Percentiles rank a stretch among this genome's conserved stretches.
phyloP scores from a whole-genome alignment of 64 coral and sea anemone species.

The Platygyra sinensis region DNA sequence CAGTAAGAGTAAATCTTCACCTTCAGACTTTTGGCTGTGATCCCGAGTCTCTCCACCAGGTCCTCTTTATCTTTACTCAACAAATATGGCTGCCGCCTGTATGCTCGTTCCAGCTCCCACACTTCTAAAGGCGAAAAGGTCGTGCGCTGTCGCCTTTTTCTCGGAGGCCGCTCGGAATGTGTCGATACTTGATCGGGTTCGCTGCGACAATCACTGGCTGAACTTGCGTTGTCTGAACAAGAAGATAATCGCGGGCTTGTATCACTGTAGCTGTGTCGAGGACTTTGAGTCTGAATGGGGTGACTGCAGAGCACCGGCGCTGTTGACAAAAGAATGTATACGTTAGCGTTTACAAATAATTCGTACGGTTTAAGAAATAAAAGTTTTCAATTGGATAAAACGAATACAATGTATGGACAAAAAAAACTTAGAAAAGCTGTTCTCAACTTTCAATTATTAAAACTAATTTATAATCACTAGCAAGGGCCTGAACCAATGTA shows the following conservation, averaged over 20 bases:
- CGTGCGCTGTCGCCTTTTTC: constrained; percentile 2
- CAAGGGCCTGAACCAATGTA: too few relatives aligned
- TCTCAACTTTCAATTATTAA: too few relatives aligned
- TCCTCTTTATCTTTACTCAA: neutral
- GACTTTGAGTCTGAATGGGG: neutral
- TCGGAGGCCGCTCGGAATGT: neutral
- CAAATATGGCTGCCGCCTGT: neutral
- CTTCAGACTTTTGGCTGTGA: neutral
- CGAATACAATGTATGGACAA: neutral
- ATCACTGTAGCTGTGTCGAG: neutral
- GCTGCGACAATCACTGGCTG: neutral
- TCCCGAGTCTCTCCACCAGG: neutral
- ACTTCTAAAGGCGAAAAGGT: neutral
- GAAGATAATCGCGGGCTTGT: neutral
- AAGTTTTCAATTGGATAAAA: neutral
- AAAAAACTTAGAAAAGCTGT: too few relatives aligned
- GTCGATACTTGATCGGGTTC: constrained; percentile 13
- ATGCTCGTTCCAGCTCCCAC: constrained; percentile 4
- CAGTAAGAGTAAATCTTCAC: neutral
- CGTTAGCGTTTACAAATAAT: neutral
- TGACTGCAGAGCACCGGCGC: neutral
- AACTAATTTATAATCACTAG: too few relatives aligned
- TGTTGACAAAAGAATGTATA: neutral
- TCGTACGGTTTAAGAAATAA: too few relatives aligned
- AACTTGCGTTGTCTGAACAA: constrained; percentile 1